Percentiles rank a stretch among this genome's conserved stretches.
Conservation (phyloP, 30 jellyfish, hydroid and myxozoan genomes). For the Pelagia noctiluca region DNA sequence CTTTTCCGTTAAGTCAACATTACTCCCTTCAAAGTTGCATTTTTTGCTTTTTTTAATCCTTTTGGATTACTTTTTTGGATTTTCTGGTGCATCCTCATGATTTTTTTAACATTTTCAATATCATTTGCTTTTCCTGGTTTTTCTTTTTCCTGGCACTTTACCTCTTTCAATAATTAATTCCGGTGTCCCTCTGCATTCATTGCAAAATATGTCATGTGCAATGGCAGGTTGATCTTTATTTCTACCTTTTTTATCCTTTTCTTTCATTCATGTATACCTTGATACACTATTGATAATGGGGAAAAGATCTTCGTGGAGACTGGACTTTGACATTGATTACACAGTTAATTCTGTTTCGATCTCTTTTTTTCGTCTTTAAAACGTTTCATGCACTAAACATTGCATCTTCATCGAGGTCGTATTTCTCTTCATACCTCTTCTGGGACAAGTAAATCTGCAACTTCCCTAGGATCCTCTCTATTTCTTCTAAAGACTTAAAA, state of each 20-base stretch:
- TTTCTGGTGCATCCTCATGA: neutral
- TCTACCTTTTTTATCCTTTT: neutral
- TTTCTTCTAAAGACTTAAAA: neutral
- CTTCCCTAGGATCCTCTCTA: neutral
- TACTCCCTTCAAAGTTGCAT: neutral
- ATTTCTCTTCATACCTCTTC: neutral
- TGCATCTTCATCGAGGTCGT: neutral
- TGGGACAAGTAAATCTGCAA: neutral
- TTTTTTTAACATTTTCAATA: neutral
- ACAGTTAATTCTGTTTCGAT: neutral
- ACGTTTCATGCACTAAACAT: neutral
- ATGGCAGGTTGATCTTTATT: neutral
- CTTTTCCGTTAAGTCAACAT: neutral
- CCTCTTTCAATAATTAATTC: neutral
- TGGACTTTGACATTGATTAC: neutral
- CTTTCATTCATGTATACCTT: neutral
- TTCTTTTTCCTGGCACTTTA: neutral
- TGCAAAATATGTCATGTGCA: neutral
- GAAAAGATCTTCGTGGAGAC: slow-evolving; percentile 1
- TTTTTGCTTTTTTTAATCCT: neutral
- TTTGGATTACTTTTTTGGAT: neutral
- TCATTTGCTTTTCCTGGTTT: neutral
- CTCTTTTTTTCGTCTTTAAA: neutral
- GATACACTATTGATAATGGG: neutral
- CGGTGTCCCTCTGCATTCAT: neutral